Evolutionary conservation across 2,113 vertebrate genomes (phyloP).

Genomic region (Varanus komodoensis): DNA sequence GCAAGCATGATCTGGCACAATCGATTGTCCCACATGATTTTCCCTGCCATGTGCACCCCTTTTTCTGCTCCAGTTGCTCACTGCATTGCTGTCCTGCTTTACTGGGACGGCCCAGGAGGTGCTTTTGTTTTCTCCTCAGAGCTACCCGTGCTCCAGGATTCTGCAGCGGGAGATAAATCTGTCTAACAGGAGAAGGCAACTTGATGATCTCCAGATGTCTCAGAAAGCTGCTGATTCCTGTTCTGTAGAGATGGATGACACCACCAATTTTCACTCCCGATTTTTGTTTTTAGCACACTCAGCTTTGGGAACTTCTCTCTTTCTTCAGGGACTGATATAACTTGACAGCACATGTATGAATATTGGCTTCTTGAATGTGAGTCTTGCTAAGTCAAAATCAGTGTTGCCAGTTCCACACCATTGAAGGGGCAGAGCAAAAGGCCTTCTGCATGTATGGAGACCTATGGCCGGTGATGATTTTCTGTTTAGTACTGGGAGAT

Average conservation of each 20-base stretch:
- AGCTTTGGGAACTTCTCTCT: not conserved
- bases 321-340: too few relatives aligned
- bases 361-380: too few relatives aligned
- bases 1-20: not conserved
- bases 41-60: too few relatives aligned
- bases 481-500: not conserved
- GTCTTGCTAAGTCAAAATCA: too few relatives aligned
- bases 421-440: not conserved
- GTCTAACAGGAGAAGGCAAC: too few relatives aligned
- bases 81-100: not conserved
- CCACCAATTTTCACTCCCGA: not conserved
- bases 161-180: not conserved
- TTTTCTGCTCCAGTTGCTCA: not conserved
- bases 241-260: not conserved
- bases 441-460: not conserved
- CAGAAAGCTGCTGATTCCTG: not conserved
- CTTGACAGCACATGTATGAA: too few relatives aligned
- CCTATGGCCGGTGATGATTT: not conserved
- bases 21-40: not conserved
- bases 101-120: not conserved
- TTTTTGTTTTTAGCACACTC: not conserved
- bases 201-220: too few relatives aligned
- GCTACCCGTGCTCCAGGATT: not conserved
- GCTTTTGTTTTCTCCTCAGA: not conserved
- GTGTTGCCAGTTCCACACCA: not conserved